Conservation (phyloP, 2,888 invertebrate species). For the Colletes collaris region DNA sequence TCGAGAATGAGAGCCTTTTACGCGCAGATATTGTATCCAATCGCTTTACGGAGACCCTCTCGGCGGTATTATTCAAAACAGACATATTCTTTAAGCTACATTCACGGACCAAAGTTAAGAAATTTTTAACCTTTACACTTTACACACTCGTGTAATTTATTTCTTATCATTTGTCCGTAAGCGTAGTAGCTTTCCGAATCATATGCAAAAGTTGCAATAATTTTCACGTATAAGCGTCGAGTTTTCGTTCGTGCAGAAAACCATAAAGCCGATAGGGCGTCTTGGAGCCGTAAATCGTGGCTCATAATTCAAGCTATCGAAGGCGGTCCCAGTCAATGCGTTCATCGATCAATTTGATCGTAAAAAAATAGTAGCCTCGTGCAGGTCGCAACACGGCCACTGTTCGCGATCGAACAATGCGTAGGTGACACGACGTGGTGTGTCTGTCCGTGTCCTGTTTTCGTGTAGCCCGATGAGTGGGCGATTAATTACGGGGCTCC, state of each 20-base stretch:
- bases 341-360: conserved; percentile 59
- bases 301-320: conserved; percentile 65
- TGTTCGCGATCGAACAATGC: conserved; percentile 9
- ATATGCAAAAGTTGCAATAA: too few species aligned
- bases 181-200: too few species aligned
- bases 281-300: conserved; percentile 54
- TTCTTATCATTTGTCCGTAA: too few species aligned
- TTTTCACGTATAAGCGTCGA: neutral
- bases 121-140: too few species aligned
- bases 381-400: neutral
- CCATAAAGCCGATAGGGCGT: conserved; percentile 63
- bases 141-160: too few species aligned
- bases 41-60: conserved; percentile 8
- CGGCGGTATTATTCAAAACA: neutral
- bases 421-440: conserved; percentile 34
- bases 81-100: too few species aligned
- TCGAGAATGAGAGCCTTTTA: conserved; percentile 15
- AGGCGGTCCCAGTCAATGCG: conserved; percentile 40
- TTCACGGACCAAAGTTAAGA: too few species aligned
- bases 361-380: conserved; percentile 9
- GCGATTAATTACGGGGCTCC: conserved; percentile 60
- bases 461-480: conserved; percentile 44
- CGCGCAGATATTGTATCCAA: conserved; percentile 5
- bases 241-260: conserved; percentile 59
- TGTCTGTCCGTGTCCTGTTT: conserved; percentile 33